Evolutionary conservation across 2,113 vertebrate genomes (phyloP), one percentile per base, ranked within the genome.

Genomic region (Microcebus jonahi): DNA sequence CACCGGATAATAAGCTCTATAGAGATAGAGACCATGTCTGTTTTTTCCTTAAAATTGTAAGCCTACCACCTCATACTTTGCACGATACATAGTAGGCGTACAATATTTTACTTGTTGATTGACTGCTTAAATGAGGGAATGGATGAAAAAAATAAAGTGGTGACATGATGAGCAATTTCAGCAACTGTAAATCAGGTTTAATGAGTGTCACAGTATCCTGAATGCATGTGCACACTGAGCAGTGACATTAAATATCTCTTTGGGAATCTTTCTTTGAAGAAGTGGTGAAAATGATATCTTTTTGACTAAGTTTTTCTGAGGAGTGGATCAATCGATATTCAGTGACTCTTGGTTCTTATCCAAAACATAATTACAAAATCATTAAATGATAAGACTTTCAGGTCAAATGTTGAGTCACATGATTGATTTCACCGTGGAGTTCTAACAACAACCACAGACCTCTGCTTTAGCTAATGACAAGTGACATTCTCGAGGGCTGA

Each of bases 331-430:
- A 84, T 88, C 50, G 67, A 53, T 71, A 85, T 34, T 59, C 34
- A 89, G 80, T 79, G 48, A 73, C 29, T 77, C 83, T 67, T 83
- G 73, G 20, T 92, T 31, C 4, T 71, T 73, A 50, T 42, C 71
- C 77, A 92, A 80, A 67, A 17, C 21, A 67, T 84, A 82, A 71
- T 65, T 36, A 20, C 21, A 48, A 18, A 73, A 81, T 75, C 57
- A 59, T 85, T 89, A 84, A 79, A 23, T 70, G 57, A 59, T 89
- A 91, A 75, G 45, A 31, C 9, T 85, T 85, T 39, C 8, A 80
- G 71, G 71, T 80, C 36, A 86, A 71, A 80, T 75, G 17, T 67
- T 48, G 25, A 71, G 23, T 27, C 27, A 67, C 27, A 48, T 57
- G 27, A 59, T 75, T 42, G 34, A 79, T 96, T 90, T 90, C 27